Conservation (phyloP, 2,113 vertebrate genomes). For the Ameiurus melas region DNA sequence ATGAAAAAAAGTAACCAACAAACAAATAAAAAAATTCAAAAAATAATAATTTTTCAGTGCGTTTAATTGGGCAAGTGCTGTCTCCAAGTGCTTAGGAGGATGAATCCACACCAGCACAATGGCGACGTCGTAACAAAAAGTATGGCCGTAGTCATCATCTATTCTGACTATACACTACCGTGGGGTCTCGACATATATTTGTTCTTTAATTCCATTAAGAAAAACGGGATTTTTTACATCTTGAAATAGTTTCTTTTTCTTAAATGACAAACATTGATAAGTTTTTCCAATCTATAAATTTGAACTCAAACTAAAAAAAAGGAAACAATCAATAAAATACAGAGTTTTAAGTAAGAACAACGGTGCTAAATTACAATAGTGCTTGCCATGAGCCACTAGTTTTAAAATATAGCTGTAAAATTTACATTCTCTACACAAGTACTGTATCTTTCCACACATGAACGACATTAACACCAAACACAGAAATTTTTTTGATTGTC, state of each 20-base stretch:
- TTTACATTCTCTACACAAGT: conserved; percentile 99
- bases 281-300: conserved; percentile 67
- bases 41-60: conserved; percentile 71
- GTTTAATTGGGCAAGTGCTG: conserved; percentile 75
- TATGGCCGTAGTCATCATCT: conserved; percentile 66
- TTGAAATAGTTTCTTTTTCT: conserved; percentile 72
- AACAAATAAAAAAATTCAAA: conserved; percentile 65
- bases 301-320: conserved; percentile 56
- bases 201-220: conserved; percentile 59
- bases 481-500: conserved; percentile 98
- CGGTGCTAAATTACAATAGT: conserved; percentile 98
- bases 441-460: conserved; percentile 98
- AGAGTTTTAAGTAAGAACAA: conserved; percentile 85
- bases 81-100: conserved; percentile 69
- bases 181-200: conserved; percentile 36
- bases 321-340: conserved; percentile 79
- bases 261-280: conserved; percentile 82
- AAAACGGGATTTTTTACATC: conserved; percentile 74
- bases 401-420: conserved; percentile 99
- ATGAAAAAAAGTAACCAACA: conserved; percentile 56
- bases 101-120: conserved; percentile 65
- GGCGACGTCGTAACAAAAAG: conserved; percentile 62
- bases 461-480: conserved; percentile 99
- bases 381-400: conserved; percentile 98
- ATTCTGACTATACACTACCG: conserved; percentile 53